Conservation (phyloP, 2,797 vertebrate genomes). For the Sternotherus odoratus region DNA sequence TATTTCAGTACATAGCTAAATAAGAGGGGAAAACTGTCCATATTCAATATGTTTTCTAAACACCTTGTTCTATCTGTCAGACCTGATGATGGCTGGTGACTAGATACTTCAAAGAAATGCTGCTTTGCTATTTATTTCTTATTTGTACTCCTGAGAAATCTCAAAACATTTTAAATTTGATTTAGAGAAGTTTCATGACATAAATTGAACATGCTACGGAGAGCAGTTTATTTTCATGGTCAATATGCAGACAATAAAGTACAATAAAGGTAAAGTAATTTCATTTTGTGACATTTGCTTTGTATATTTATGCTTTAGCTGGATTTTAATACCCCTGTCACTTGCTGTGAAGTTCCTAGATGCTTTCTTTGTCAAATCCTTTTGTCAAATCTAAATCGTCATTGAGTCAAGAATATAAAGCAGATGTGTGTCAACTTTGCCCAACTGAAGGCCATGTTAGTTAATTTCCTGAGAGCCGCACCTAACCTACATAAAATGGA, state of each 20-base stretch:
- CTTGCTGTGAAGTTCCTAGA: slow-evolving; percentile 32
- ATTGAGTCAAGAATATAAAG: not conserved
- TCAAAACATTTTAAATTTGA: slow-evolving; percentile 77
- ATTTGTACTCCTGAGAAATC: slow-evolving; percentile 73
- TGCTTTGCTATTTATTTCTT: slow-evolving; percentile 77
- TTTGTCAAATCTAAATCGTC: slow-evolving; percentile 39
- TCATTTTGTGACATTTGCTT: slow-evolving; percentile 68
- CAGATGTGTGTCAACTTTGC: not conserved
- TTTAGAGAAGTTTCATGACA: slow-evolving; percentile 74
- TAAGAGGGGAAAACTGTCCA: slow-evolving; percentile 42
- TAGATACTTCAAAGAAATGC: slow-evolving; percentile 67
- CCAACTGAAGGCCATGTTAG: not conserved
- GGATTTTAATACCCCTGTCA: slow-evolving; percentile 58
- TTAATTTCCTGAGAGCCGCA: not conserved
- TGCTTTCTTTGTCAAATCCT: slow-evolving; percentile 3
- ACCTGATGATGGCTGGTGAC: slow-evolving; percentile 78
- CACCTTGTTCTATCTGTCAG: slow-evolving; percentile 79
- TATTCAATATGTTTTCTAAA: slow-evolving; percentile 76
- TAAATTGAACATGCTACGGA: slow-evolving; percentile 75
- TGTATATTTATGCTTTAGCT: slow-evolving; percentile 61
- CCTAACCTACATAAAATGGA: not conserved
- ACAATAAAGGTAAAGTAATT: slow-evolving; percentile 77
- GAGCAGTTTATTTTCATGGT: slow-evolving; percentile 76
- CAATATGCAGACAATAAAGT: slow-evolving; percentile 74
- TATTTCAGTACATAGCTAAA: slow-evolving; percentile 57